Evolutionary conservation across 2,113 vertebrate species (phyloP).

Genomic region (Peromyscus leucopus): DNA sequence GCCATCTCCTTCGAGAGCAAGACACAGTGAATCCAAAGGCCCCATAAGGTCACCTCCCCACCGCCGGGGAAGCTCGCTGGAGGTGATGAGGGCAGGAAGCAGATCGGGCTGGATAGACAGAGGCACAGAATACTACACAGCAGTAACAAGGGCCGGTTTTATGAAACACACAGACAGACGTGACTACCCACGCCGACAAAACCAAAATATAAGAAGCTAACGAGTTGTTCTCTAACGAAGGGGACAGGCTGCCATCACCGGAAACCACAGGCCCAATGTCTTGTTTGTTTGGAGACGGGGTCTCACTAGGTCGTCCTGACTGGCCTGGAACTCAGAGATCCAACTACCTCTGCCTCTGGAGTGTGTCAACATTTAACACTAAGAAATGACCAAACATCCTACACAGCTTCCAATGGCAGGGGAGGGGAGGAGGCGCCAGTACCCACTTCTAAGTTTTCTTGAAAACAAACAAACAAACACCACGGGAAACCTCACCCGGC

Average conservation of each 20-base stretch:
- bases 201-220: background rate
- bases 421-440: accelerated
- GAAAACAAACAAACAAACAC: no score
- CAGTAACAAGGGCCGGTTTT: background rate
- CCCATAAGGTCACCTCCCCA: accelerated
- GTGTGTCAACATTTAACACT: background rate
- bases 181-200: background rate
- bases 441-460: background rate
- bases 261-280: background rate
- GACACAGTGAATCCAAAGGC: background rate
- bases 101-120: background rate
- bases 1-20: background rate
- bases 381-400: background rate
- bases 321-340: background rate
- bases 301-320: background rate
- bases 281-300: background rate
- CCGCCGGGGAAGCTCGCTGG: background rate
- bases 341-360: background rate
- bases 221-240: background rate
- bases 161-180: background rate
- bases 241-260: background rate
- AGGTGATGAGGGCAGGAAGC: background rate
- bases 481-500: no score
- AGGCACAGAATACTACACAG: accelerated
- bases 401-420: background rate